Base-by-base conservation (phyloP, 2,888 invertebrate genomes). In the Dolichopus griseipennis region DNA sequence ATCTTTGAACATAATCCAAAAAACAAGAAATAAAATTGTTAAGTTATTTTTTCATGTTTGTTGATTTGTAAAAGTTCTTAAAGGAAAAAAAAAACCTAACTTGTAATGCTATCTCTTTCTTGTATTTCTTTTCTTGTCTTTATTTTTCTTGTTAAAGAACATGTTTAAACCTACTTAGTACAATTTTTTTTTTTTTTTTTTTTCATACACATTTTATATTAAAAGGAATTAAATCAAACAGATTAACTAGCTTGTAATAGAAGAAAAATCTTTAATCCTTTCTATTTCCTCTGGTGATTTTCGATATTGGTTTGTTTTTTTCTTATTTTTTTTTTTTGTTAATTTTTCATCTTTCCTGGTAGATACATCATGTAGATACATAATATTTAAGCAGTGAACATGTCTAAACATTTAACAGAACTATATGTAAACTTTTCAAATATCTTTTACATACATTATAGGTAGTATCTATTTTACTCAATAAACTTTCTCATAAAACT, bases 1-100 rank as follows among this genome's bases (percentile, higher is more conserved):
- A 52, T 52, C 52, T 52, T 52, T 52, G 52, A 52, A 52, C 52
- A 52, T 52, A 52, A 52, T 52, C 52, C 52, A 52, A 37, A 52
- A 37, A 52, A 52, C 52, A 52, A 15, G 27, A 27, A 27, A 27
- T 1, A 52, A 52, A 52, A 52, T 52, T 52, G 1, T 52, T 52
- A 52, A 18, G 52, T 52, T 52, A 52, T 52, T 18, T 52, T 5
- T 41, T 52, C n/a, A 18, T 52, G 52, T 52, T 52, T 52, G 15
- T 27, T 27, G 27, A 27, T 27, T 27, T 27, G 27, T 27, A 27
- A 27, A 27, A 27, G 27, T 27, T 27, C 27, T 27, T 27, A 27
- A 27, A 27, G 27, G 5, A 27, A 27, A 27, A 27, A 27, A 27
- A 27, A 27, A 27, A 27, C n/a, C n/a, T n/a, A 27, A 27, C 3